A percentile compares a stretch with the other conserved stretches of the same genome.
phyloP scores from a whole-genome alignment of 2,797 vertebrate species.

The Melanotaenia parkinsoni region DNA sequence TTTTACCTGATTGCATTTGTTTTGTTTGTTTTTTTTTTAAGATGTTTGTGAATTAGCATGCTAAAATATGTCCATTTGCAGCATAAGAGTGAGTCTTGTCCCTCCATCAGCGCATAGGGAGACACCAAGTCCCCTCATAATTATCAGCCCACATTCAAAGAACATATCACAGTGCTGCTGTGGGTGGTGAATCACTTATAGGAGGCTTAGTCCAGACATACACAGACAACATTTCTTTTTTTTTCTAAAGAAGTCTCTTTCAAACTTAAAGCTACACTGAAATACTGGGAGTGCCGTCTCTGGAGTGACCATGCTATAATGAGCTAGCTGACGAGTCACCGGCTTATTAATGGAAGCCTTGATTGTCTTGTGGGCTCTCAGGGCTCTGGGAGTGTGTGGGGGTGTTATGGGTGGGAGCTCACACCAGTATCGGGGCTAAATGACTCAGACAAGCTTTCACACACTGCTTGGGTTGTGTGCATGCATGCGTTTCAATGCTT shows the following conservation, averaged over 20 bases:
- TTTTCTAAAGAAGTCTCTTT: constrained; percentile 6
- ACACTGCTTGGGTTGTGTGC: constrained; percentile 17
- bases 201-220: constrained; percentile 56
- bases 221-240: constrained; percentile 32
- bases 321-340: constrained; percentile 65
- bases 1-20: background rate
- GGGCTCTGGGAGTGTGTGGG: constrained; percentile 14
- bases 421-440: constrained; percentile 28
- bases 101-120: constrained; percentile 27
- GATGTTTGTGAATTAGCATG: constrained; percentile 9
- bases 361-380: constrained; percentile 56
- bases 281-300: constrained; percentile 50
- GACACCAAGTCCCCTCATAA: constrained; percentile 67
- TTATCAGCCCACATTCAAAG: constrained; percentile 68
- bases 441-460: constrained; percentile 46
- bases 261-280: constrained; percentile 19
- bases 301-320: constrained; percentile 65
- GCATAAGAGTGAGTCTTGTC: background rate
- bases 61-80: constrained; percentile 13
- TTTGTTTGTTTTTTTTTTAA: background rate
- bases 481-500: constrained; percentile 23
- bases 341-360: constrained; percentile 61
- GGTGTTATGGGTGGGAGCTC: constrained; percentile 34
- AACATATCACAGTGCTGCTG: constrained; percentile 43
- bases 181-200: constrained; percentile 66